Base-by-base conservation (phyloP, 2,797 vertebrate species). In the Microcaecilia unicolor region DNA sequence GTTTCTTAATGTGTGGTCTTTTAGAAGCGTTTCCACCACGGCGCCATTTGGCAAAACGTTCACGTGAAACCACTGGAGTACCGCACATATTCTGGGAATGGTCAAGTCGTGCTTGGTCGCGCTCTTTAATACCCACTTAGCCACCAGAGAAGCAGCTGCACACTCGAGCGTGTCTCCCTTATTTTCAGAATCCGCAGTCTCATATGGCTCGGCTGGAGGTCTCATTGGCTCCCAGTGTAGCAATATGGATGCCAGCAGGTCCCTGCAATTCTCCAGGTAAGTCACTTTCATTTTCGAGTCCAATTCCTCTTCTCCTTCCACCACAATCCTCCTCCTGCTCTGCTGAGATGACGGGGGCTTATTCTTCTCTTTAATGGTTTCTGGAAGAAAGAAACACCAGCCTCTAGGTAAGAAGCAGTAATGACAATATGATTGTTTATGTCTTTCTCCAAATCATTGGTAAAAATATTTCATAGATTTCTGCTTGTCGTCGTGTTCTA, bases 41-140 rank as follows among this genome's bases (percentile, higher is more conserved):
- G 2, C 28, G 0, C 19, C 24, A 14, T 69, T 58, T 0, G 74
- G 72, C 20, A 86, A 28, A 19, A 89, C 23, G 3, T 34, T 41
- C 2, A 15, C 64, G 36, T 55, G 42, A 2, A 93, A 37, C 95
- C 93, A 98, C 40, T 10, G 37, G 25, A 94, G 41, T 26, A 76
- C 71, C 2, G 50, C 42, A 0, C 57, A 34, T 6, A 67, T 51
- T 4, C 65, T 60, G 7, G 54, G 38, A 11, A 54, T 28, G n/a
- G 74, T 48, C 10, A 70, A 75, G 0, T 40, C 17, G 28, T 34
- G 50, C 28, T 70, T 73, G 2, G 64, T 54, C 47, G 86, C 47
- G 1, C 84, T 81, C 53, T 56, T 61, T 4, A 97, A 31, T 14
- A 76, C 69, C 89, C 90, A 94, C 36, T 64, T 67, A 5, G 72